Base-by-base conservation (phyloP, 2,888 invertebrate genomes). In the Pelosia muscerda region DNA sequence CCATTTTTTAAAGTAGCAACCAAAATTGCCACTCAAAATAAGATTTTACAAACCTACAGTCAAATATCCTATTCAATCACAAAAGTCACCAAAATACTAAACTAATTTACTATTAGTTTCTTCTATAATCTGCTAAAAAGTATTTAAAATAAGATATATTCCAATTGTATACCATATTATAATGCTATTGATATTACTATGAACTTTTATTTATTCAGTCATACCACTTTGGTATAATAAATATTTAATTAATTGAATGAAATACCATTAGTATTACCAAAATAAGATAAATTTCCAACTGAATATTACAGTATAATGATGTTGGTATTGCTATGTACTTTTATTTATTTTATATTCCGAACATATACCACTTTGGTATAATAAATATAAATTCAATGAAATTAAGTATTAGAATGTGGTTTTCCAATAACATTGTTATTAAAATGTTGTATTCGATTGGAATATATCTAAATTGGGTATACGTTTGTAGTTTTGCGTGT, bases 401-500 rank as follows among this genome's bases (percentile, higher is more conserved):
- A 59, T 59, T 34, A 3, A 31, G 34, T 11, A 34, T 13, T 11
- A 2, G 34, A 34, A 11, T 34, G 11, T 34, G 11, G 3, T 34
- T 11, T 34, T 31, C 31, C 9, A 31, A 34, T 38, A 38, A 13
- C 15, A 38, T 38, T 38, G 38, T 3, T 38, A 38, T 15, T 38
- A 38, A 38, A 38, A 15, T 15, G 1, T 42, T 15, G 42, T 42
- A 42, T 42, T 42, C 42, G 6, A 42, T 42, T 42, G 42, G 42
- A 42, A 26, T 62, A 6, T 0, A 42, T 42, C 42, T 19, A 19
- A 31, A 59, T 23, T 59, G 8, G 22, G 26, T 34, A 11, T 62
- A 62, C 71, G 60, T 67, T 65, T 70, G 68, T 77, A 49, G 49
- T 49, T 55, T 15, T 55, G 55, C 25, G 25, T 55, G 26, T 63